phyloP scores from a whole-genome alignment of 2,113 vertebrate species.

The Parus major region DNA sequence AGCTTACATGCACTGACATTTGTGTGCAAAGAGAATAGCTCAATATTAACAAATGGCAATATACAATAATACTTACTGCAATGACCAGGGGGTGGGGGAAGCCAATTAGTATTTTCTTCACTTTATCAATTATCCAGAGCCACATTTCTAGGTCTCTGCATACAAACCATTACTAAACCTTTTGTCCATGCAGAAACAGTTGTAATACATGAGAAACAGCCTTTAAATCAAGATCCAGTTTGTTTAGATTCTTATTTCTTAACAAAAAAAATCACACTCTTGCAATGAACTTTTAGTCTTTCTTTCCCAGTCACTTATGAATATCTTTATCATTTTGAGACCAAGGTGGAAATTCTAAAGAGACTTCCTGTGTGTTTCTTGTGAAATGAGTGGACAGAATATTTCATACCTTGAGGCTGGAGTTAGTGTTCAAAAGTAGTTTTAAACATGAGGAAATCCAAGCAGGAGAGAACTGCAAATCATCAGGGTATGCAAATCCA shows the following conservation, averaged over 20 bases:
- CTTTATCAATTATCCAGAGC: background rate
- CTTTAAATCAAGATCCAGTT: background rate
- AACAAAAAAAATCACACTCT: background rate
- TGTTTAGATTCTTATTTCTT: background rate
- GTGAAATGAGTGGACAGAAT: background rate
- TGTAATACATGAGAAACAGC: background rate
- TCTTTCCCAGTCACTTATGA: background rate
- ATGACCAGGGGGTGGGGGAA: rapidly evolving
- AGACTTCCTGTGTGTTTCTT: background rate
- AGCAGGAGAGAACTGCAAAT: background rate
- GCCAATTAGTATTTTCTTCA: background rate
- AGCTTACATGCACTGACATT: background rate
- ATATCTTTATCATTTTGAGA: background rate
- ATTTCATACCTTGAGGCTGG: background rate
- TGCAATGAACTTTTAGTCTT: background rate
- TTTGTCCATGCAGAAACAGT: background rate
- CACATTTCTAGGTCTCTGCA: background rate
- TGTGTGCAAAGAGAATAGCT: background rate
- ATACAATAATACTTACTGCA: background rate
- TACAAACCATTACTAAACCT: background rate
- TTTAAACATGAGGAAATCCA: background rate
- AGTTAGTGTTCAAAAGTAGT: background rate
- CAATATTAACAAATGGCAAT: background rate
- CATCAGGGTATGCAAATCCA: background rate
- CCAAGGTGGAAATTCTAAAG: background rate